phyloP scores from a whole-genome alignment of 2,797 vertebrate genomes.

The Microchirus variegatus region DNA sequence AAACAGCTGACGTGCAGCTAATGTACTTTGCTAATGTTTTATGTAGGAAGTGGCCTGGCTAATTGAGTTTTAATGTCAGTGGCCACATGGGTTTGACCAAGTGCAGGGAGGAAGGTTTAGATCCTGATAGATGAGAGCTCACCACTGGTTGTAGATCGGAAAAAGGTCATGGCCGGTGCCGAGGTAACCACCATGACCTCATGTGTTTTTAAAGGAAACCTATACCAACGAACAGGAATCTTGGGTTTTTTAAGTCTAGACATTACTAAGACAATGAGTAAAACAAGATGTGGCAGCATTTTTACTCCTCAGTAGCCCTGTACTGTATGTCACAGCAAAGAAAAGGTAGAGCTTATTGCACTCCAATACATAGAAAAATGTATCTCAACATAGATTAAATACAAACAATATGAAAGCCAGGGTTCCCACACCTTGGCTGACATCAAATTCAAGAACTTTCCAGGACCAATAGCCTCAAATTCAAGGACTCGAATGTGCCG shows the following conservation, averaged over 20 bases:
- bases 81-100: slow-evolving; percentile 72
- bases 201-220: slow-evolving; percentile 43
- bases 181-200: slow-evolving; percentile 57
- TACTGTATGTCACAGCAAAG: too few species aligned
- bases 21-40: slow-evolving; percentile 84
- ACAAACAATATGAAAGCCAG: too few species aligned
- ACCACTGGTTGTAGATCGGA: slow-evolving; percentile 65
- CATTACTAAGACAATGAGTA: too few species aligned
- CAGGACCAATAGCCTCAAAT: too few species aligned
- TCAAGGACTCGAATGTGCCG: too few species aligned
- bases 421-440: too few species aligned
- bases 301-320: too few species aligned
- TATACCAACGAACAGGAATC: background rate
- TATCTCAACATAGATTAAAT: too few species aligned
- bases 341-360: too few species aligned
- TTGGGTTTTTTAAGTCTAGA: slow-evolving; percentile 4
- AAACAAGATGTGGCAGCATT: too few species aligned
- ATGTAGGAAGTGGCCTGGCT: slow-evolving; percentile 81
- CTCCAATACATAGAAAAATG: too few species aligned
- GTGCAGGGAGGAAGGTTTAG: slow-evolving; percentile 76
- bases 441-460: too few species aligned
- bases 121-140: slow-evolving; percentile 81
- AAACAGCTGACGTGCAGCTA: slow-evolving; percentile 69
- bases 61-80: slow-evolving; percentile 87
- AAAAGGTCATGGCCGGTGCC: slow-evolving; percentile 76